phyloP scores from a whole-genome alignment of 1,140 invertebrate species.

The Pomacea maculata region DNA sequence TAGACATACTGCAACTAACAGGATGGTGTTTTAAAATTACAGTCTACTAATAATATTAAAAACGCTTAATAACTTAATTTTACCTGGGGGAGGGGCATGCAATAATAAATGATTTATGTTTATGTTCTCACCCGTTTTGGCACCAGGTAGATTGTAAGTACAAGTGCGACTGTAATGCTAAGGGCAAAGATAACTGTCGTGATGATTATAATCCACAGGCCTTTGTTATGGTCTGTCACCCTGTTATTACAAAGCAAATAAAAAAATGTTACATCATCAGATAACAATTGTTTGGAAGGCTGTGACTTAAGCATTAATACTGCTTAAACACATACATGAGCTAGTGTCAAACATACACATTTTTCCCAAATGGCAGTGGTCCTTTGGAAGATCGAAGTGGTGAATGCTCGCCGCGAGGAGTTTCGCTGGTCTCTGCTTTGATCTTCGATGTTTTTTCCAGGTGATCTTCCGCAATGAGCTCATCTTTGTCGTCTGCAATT shows the following conservation, averaged over 20 bases:
- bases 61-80: no score
- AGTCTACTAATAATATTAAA: no score
- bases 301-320: no score
- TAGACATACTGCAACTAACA: no score
- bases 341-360: conserved; percentile 31
- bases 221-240: conserved; percentile 55
- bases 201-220: conserved; percentile 68
- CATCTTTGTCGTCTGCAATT: conserved; percentile 40
- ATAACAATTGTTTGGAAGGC: no score
- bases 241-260: conserved; percentile 1
- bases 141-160: conserved; percentile 59
- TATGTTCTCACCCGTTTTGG: conserved; percentile 60
- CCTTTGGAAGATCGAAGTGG: conserved; percentile 29
- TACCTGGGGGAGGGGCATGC: no score
- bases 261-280: no score
- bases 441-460: conserved; percentile 5
- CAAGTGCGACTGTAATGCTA: conserved; percentile 71
- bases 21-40: no score
- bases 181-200: conserved; percentile 70
- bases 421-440: conserved; percentile 5
- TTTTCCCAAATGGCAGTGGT: conserved; percentile 33
- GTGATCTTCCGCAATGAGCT: conserved; percentile 31
- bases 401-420: neutral
- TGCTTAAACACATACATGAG: neutral
- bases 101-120: no score